phyloP scores from a whole-genome alignment of 2,888 invertebrate genomes.

The Epirrhoe tristata region DNA sequence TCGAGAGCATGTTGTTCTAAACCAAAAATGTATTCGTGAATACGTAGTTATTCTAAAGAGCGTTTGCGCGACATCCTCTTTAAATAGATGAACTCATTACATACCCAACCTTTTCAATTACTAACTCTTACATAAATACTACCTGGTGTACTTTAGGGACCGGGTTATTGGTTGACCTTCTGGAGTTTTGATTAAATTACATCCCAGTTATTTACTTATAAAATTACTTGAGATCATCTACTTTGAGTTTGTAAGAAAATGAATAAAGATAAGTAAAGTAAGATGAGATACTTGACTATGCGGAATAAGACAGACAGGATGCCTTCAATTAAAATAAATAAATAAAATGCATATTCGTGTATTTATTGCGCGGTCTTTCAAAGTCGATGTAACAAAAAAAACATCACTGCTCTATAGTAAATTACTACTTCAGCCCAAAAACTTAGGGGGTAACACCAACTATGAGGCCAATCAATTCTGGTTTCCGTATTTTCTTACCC shows the following conservation, averaged over 20 bases:
- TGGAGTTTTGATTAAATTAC: background rate
- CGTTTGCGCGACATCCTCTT: conserved; percentile 43
- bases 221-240: background rate
- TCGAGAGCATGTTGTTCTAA: background rate
- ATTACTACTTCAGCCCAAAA: too few species aligned
- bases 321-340: too few species aligned
- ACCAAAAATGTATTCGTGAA: conserved; percentile 26
- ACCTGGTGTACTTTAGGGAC: background rate
- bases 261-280: too few species aligned
- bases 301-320: too few species aligned
- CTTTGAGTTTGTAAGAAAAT: background rate
- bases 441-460: too few species aligned
- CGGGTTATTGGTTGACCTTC: background rate
- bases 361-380: too few species aligned
- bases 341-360: too few species aligned
- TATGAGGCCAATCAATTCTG: too few species aligned
- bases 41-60: conserved; percentile 29
- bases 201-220: background rate
- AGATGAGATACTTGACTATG: too few species aligned
- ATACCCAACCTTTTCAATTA: conserved; percentile 47
- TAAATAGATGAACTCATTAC: conserved; percentile 48
- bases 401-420: too few species aligned
- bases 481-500: background rate
- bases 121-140: conserved; percentile 30
- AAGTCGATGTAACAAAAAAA: too few species aligned